Evolutionary conservation across 64 coral and sea anemone species (phyloP), one percentile per base, ranked within the genome.

Genomic region (Montipora capricornis): DNA sequence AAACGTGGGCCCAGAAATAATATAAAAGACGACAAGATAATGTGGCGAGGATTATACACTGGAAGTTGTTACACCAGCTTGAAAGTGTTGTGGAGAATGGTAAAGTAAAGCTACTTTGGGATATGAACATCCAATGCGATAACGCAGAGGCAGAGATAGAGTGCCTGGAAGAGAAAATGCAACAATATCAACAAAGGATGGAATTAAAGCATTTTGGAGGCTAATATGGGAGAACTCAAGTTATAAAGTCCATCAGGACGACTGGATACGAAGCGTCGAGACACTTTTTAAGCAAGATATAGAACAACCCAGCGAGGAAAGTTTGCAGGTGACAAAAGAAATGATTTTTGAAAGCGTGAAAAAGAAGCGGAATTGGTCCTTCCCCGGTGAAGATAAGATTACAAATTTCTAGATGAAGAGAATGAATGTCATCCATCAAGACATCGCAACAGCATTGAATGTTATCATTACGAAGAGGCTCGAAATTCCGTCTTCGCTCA

Each of bases 381-480:
- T 57, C 19, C 81, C 81, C 14, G 81, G 81, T 61, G 10, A 81
- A 15, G 79, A 20, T 20, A 83, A 83, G 20, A 62, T 62, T 37
- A 62, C 81, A 3, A 60, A 83, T 6, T 62, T 57, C n/a, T 83
- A 55, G 81, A 62, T 55, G n/a, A 83, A 81, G 49, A 81, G 15
- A 17, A 53, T 81, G 79, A 20, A 81, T 20, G n/a, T 6, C 49
- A 60, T 81, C 49, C 79, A 81, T 53, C 46, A 55, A 81, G 79
- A 53, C 55, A 83, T 83, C 81, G 81, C 81, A 55, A 83, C 81
- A 83, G 81, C 81, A 83, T 44, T 83, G 52, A 83, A 61, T 24
- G 44, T 24, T 24, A 61, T 83, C 19, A 29, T 83, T 55, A 62
- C 14, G 10, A 14, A 83, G 8, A 83, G 52, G 57, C 52, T 83